Base-by-base conservation (phyloP, 2,797 vertebrate genomes). In the Pipistrellus pygmaeus region DNA sequence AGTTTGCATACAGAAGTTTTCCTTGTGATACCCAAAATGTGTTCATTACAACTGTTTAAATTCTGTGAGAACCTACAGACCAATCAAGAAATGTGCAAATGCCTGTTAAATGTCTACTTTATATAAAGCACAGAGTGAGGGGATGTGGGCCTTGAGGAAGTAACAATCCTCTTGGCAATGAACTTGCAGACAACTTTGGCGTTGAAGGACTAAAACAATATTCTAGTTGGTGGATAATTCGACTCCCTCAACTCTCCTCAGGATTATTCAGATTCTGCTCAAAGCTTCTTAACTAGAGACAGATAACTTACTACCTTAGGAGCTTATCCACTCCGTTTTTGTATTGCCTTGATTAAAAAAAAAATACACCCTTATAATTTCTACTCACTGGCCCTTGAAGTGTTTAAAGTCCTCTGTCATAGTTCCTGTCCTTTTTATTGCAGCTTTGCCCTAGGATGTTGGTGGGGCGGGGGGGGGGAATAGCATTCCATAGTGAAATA, bases 1-100 rank as follows among this genome's bases (percentile, higher is more conserved):
- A 85, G 51, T 90, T 88, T 97, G 85, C 78, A 88, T 72, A 46
- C 35, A 72, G 57, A 92, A 71, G 35, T 89, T 91, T 85, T 78
- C 76, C 20, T 8, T 57, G 38, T 92, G 88, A 88, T 46, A 80
- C 32, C 9, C 73, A 88, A 53, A 51, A 86, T 27, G n/a, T 72
- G 55, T 85, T 27, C 30, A 85, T 75, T 76, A 51, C 13, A 85
- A 81, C 82, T 85, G 48, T 78, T 85, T 90, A 87, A 77, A 78
- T 78, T 81, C 62, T 75, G 2, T 35, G 69, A 83, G 78, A 93
- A 68, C n/a, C 15, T 90, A 66, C 46, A 95, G 68, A 85, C 17
- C 72, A 75, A 82, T 85, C 84, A 75, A 91, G 35, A 35, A 87
- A 77, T 62, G 78, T 44, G 57, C 44, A 93, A 93, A 88, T 71